Base-by-base conservation (phyloP, 2,113 vertebrate genomes). In the Gulo gulo region DNA sequence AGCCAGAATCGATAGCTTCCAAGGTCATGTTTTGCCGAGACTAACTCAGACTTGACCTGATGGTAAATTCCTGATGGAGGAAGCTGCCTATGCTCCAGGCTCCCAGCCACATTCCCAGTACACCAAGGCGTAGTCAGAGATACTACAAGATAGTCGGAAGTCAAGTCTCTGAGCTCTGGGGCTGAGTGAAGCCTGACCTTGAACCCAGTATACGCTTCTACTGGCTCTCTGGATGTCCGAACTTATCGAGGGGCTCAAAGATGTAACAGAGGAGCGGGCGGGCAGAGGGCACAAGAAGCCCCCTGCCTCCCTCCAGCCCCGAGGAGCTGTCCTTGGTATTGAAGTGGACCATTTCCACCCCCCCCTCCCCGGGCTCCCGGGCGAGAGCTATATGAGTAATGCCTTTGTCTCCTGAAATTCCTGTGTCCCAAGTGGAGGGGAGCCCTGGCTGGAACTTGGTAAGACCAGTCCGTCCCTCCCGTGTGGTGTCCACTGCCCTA, bases 291-390 rank as follows among this genome's bases (percentile, higher is more conserved):
- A 82, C 1, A 29, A 79, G 31, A 13, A 36, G 20, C 63, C 15
- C 15, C 71, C 65, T 50, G 80, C 10, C 65, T 76, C 50, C 4
- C 36, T 16, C 8, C 7, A 0, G 67, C 24, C 31, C 91, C 81
- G 34, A 82, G 96, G 67, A 65, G 4, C 94, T 96, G 42, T 83
- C 96, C 89, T 10, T 96, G 31, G 81, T 87, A 45, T 14, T 74
- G 47, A 84, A 57, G 26, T 0, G 0, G 71, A 31, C 42, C 93
- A 55, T 34, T 7, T 1, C 50, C 15, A 2, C 2, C 11, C 2
- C 8, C 45, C 11, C 8, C 2, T 15, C 50, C 47, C 10, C 47
- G n/a, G 0, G 0, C 14, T 21, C 6, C 18, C 23, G 20, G 20
- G 65, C 4, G 11, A 57, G 16, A 71, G 26, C 23, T 79, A 6